Conservation (phyloP, 2,797 vertebrate species). For the Sparidentex hasta region DNA sequence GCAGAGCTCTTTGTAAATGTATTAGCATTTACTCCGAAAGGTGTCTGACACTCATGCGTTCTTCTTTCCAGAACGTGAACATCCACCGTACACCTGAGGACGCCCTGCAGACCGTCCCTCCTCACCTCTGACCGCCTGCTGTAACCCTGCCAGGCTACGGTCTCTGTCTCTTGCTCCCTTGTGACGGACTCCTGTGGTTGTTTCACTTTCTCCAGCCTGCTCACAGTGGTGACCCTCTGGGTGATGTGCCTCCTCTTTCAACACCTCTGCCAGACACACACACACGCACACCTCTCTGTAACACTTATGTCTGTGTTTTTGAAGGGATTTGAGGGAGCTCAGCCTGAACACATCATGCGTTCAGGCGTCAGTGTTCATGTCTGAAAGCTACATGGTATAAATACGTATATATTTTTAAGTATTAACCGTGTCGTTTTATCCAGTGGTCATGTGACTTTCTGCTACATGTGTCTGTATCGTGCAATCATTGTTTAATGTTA, state of each 20-base stretch:
- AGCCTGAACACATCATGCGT: background rate
- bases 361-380: constrained; percentile 12
- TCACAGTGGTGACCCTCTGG: constrained; percentile 30
- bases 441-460: constrained; percentile 32
- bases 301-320: background rate
- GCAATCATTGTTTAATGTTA: constrained; percentile 41
- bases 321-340: constrained; percentile 14
- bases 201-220: constrained; percentile 10
- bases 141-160: background rate
- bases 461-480: constrained; percentile 37
- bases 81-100: constrained; percentile 88
- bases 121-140: constrained; percentile 86
- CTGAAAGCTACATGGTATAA: background rate
- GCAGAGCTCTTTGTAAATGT: background rate
- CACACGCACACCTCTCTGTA: background rate
- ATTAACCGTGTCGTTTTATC: constrained; percentile 32
- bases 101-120: constrained; percentile 90
- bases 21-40: background rate
- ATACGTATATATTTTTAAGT: constrained; percentile 35
- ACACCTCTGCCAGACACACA: constrained; percentile 1
- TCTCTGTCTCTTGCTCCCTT: background rate
- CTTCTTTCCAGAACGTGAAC: constrained; percentile 89
- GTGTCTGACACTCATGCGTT: constrained; percentile 56
- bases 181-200: background rate
- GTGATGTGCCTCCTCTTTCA: constrained; percentile 33